These are phyloP conservation scores for Siderastrea radians DNA, from an alignment of 92 coral and sea anemone genomes.

Conservation along the genomic window DNA sequence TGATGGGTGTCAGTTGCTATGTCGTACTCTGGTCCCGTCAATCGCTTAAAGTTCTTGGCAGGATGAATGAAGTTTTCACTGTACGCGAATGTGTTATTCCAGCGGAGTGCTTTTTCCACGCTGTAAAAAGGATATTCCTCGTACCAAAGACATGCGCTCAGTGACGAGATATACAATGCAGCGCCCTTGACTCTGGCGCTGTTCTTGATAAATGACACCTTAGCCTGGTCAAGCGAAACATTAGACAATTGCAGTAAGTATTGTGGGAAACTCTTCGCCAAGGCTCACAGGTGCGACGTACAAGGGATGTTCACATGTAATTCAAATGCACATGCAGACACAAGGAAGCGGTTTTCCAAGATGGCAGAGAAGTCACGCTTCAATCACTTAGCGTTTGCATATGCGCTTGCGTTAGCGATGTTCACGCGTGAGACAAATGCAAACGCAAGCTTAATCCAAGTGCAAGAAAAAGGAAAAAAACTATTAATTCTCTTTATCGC, in stretches of 20 bases:
- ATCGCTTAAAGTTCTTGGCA: constrained; percentile 16
- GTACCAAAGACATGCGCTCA: constrained; percentile 89
- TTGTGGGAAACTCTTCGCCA: not conserved
- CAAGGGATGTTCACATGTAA: too few relatives aligned
- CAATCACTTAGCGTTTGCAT: too few relatives aligned
- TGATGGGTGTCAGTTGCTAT: constrained; percentile 88
- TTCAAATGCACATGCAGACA: too few relatives aligned
- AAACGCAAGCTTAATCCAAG: too few relatives aligned
- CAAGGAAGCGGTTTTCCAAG: too few relatives aligned
- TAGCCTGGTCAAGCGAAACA: constrained; percentile 63
- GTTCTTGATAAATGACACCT: constrained; percentile 81
- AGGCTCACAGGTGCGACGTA: too few relatives aligned
- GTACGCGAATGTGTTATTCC: constrained; percentile 81
- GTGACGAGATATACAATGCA: constrained; percentile 82
- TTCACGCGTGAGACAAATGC: too few relatives aligned
- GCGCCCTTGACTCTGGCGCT: constrained; percentile 91
- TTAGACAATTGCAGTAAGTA: not conserved
- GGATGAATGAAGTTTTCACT: constrained; percentile 71
- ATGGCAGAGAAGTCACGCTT: too few relatives aligned
- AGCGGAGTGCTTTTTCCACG: constrained; percentile 77
- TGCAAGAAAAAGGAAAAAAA: too few relatives aligned
- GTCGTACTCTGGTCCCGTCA: constrained; percentile 77
- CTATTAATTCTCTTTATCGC: too few relatives aligned
- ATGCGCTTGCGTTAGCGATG: too few relatives aligned
- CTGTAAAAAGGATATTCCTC: constrained; percentile 75